Percentiles rank a stretch among this genome's conserved stretches.
phyloP scores from a whole-genome alignment of 1,140 invertebrate species.

The Caenorhabditis brenneri region DNA sequence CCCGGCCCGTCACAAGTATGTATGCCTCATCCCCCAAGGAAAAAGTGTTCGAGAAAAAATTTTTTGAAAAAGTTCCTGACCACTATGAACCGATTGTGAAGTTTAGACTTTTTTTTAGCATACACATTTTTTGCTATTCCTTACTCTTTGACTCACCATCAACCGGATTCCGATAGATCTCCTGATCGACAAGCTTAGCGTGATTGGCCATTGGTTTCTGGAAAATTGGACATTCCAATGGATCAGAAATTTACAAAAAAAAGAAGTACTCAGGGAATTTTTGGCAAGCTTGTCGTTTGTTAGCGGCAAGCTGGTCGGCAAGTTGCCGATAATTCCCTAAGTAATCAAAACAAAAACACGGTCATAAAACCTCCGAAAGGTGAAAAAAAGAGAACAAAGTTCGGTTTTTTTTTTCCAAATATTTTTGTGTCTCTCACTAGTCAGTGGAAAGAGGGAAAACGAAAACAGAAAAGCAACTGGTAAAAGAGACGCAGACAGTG shows the following conservation, averaged over 20 bases:
- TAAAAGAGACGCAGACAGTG: background rate
- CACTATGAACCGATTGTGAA: background rate
- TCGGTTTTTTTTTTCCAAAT: background rate
- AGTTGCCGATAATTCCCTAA: background rate
- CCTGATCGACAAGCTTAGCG: slow-evolving; percentile 10
- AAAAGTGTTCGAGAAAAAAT: too few species aligned
- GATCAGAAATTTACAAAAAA: too few species aligned
- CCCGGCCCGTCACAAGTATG: too few species aligned
- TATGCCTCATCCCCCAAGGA: too few species aligned
- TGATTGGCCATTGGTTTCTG: slow-evolving; percentile 13
- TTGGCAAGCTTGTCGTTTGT: too few species aligned
- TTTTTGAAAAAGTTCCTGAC: too few species aligned
- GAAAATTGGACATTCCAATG: background rate
- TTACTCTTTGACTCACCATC: background rate
- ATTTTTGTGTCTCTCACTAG: too few species aligned
- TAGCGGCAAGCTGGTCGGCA: too few species aligned
- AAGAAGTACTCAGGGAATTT: too few species aligned
- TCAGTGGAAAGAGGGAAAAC: background rate
- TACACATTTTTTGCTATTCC: too few species aligned
- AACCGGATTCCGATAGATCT: slow-evolving; percentile 1
- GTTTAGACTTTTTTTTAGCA: too few species aligned
- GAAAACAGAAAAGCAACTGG: background rate
- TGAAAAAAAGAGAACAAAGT: background rate
- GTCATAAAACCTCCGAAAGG: background rate
- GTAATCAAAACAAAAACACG: background rate